Percentiles rank a stretch among this genome's conserved stretches.
Conservation (phyloP, 2,888 invertebrate species). For the Drosophila kuntzei region DNA sequence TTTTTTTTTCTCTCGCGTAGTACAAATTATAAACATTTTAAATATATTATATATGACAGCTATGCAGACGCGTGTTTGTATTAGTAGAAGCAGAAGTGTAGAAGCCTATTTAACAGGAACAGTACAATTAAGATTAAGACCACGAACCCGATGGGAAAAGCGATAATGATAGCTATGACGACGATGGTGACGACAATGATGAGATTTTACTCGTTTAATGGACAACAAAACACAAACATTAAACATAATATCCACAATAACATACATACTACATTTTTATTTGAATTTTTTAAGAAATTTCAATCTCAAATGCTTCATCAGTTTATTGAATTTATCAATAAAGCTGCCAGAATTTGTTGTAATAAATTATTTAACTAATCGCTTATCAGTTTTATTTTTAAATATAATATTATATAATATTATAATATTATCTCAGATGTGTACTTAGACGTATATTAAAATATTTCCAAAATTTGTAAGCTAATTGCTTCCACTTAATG, state of each 20-base stretch:
- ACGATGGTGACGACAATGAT: neutral
- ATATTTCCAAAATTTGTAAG: too few species aligned
- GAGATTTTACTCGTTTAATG: neutral
- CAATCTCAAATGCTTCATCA: too few species aligned
- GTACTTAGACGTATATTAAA: too few species aligned
- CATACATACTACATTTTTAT: too few species aligned
- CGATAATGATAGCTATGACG: constrained; percentile 8
- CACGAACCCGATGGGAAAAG: constrained; percentile 9
- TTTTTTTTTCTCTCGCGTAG: constrained; percentile 9
- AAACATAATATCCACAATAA: neutral
- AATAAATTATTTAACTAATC: too few species aligned
- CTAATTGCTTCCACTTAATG: constrained; percentile 8
- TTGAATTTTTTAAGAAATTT: too few species aligned
- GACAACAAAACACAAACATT: neutral
- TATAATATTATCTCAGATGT: neutral
- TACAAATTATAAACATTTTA: constrained; percentile 64
- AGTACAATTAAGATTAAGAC: constrained; percentile 16
- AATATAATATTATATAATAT: too few species aligned
- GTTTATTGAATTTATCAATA: too few species aligned
- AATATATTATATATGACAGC: constrained; percentile 32
- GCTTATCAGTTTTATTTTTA: too few species aligned
- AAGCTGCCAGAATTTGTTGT: neutral
- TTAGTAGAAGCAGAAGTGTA: constrained; percentile 45
- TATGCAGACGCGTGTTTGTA: constrained; percentile 46
- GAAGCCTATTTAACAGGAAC: constrained; percentile 9